Evolutionary conservation across 1,140 invertebrate genomes (phyloP), one percentile per base, ranked within the genome.

Genomic region (Littorina saxatilis): DNA sequence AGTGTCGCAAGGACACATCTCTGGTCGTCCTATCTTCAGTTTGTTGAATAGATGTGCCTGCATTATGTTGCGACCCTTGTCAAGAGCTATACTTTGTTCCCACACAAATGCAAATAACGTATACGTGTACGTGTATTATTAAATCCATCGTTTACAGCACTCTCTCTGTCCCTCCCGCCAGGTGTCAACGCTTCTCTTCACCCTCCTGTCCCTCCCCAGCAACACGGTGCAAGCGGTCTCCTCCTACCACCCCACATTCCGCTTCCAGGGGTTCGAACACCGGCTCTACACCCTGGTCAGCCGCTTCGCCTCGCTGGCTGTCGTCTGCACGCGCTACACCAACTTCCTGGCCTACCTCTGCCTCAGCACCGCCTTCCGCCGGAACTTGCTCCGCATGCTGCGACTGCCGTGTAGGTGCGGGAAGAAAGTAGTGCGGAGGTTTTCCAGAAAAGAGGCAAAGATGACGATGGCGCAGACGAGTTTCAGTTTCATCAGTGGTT

Each of bases 181-280:
- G 74, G 0, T 75, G 47, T 75, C 73, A 0, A 75, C 39, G 3
- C 17, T 43, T 23, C 40, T 75, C 11, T 75, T 75, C 73, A 75
- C 43, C 20, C 27, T 75, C 17, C 73, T 75, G 73, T 75, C 73
- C 2, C 73, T 75, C 13, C 73, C 73, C 23, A 55, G 11, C 73
- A 75, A 75, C 73, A 75, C 73, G 23, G 50, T 55, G 1, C 40
- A 55, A 43, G 43, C 55, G 73, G 73, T 75, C 23, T 75, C 73
- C 47, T 52, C 73, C 73, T 75, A 75, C 73, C 73, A 75, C 47
- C 37, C 73, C 29, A 75, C 73, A 43, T 75, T 75, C 27, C 43
- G 73, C 73, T 58, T 58, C 55, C 55, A 23, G 9, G 23, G 23
- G 23, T 7, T 58, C 9, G 55, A 58, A 7, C 55, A 58, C 55